Percentiles rank a stretch among this genome's conserved stretches.
These are phyloP conservation scores for Drosophila testacea DNA, from an alignment of 2,888 invertebrate genomes.

Conservation along the genomic window DNA sequence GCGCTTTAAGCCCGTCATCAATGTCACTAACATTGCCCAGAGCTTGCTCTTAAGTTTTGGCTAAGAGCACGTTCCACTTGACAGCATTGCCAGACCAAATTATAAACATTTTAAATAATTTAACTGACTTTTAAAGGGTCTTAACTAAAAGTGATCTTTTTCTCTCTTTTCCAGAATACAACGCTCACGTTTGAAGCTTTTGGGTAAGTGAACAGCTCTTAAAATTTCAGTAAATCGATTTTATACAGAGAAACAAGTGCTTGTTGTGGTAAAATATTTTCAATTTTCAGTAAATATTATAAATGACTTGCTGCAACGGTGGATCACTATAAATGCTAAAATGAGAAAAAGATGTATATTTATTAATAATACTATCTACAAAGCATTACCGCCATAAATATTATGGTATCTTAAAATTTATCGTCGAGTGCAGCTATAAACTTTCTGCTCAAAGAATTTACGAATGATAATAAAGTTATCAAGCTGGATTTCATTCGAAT, in stretches of 20 bases:
- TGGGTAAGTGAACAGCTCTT: slow-evolving; percentile 40
- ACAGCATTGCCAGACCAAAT: slow-evolving; percentile 35
- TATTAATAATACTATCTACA: too few relatives aligned
- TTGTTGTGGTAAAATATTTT: background rate
- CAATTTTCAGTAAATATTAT: background rate
- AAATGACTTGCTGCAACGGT: slow-evolving; percentile 1
- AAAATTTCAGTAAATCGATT: background rate
- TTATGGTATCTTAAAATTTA: too few relatives aligned
- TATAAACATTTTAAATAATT: slow-evolving; percentile 25
- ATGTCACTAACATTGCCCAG: slow-evolving; percentile 57
- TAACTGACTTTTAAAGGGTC: slow-evolving; percentile 27
- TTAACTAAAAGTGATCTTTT: slow-evolving; percentile 15
- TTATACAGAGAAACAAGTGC: slow-evolving; percentile 58
- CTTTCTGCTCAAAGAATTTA: too few relatives aligned
- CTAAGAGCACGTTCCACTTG: slow-evolving; percentile 49
- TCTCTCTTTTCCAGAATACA: slow-evolving; percentile 27
- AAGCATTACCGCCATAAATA: too few relatives aligned
- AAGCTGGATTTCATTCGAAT: too few relatives aligned
- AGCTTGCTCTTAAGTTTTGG: slow-evolving; percentile 49
- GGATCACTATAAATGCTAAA: background rate
- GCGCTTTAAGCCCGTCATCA: slow-evolving; percentile 20
- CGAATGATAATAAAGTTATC: too few relatives aligned
- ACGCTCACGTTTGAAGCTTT: slow-evolving; percentile 10
- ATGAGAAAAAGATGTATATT: too few relatives aligned
- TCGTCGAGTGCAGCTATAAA: too few relatives aligned